phyloP scores from a whole-genome alignment of 2,797 vertebrate genomes.

The Thripadectes ignobilis region DNA sequence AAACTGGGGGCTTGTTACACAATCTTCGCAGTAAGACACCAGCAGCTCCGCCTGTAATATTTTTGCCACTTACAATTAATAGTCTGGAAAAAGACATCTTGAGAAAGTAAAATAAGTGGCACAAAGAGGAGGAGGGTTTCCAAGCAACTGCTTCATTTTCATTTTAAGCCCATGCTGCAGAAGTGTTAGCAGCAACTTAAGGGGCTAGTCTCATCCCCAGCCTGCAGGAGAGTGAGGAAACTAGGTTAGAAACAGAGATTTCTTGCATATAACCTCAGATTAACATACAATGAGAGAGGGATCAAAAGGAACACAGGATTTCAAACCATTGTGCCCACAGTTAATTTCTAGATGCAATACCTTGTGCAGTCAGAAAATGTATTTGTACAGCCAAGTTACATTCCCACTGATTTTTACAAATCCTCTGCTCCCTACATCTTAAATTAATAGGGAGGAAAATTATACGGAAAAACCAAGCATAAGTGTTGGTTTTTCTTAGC shows the following conservation, averaged over 20 bases:
- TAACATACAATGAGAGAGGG: neutral
- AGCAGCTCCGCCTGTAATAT: slow-evolving; percentile 35
- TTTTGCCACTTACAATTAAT: slow-evolving; percentile 60
- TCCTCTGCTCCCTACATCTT: neutral
- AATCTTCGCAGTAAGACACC: slow-evolving; percentile 10
- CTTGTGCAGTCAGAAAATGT: neutral
- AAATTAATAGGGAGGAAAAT: neutral
- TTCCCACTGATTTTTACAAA: neutral
- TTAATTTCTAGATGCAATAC: neutral
- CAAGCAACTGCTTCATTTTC: slow-evolving; percentile 59
- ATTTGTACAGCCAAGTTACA: neutral
- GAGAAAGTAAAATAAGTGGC: slow-evolving; percentile 56
- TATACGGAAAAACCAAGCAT: neutral
- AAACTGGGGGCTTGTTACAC: slow-evolving; percentile 1
- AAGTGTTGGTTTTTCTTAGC: neutral
- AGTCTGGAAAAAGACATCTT: slow-evolving; percentile 53
- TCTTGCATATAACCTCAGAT: neutral
- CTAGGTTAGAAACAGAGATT: slow-evolving; percentile 9
- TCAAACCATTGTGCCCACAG: neutral
- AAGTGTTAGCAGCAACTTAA: slow-evolving; percentile 42
- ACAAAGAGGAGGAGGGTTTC: slow-evolving; percentile 64
- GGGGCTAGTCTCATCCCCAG: slow-evolving; percentile 9
- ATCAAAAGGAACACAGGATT: neutral
- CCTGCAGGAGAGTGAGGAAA: neutral
- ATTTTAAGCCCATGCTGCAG: slow-evolving; percentile 30